Percentiles rank a stretch among this genome's conserved stretches.
phyloP scores from a whole-genome alignment of 1,140 invertebrate genomes.

The Lucilia cuprina region DNA sequence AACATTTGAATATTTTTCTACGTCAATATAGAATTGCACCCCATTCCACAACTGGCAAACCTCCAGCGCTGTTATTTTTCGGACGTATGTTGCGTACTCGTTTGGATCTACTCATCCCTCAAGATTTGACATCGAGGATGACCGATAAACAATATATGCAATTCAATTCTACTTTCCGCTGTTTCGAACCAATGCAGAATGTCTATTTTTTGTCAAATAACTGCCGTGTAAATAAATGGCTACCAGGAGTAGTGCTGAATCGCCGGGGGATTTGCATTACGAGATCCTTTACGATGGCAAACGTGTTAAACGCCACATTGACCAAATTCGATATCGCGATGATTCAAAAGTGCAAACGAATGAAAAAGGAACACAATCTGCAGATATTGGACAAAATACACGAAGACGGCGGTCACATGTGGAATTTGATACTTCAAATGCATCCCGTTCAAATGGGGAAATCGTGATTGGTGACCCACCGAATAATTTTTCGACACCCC shows the following conservation, averaged over 20 bases:
- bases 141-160: constrained; percentile 18
- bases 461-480: background rate
- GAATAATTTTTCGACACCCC: background rate
- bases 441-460: background rate
- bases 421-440: background rate
- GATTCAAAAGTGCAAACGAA: background rate
- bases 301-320: background rate
- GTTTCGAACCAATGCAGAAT: background rate
- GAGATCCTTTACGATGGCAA: background rate
- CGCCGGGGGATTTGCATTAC: background rate
- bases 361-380: background rate
- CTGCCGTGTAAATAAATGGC: background rate
- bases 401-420: background rate
- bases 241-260: background rate
- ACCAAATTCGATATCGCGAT: background rate
- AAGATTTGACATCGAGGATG: constrained; percentile 8
- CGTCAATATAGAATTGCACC: too few relatives aligned
- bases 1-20: too few relatives aligned
- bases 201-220: background rate
- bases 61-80: background rate
- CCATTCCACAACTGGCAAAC: too few relatives aligned
- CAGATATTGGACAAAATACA: background rate
- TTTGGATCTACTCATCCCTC: background rate
- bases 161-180: background rate
- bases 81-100: background rate